phyloP scores from a whole-genome alignment of 2,113 vertebrate species.

The Bombycilla garrulus region DNA sequence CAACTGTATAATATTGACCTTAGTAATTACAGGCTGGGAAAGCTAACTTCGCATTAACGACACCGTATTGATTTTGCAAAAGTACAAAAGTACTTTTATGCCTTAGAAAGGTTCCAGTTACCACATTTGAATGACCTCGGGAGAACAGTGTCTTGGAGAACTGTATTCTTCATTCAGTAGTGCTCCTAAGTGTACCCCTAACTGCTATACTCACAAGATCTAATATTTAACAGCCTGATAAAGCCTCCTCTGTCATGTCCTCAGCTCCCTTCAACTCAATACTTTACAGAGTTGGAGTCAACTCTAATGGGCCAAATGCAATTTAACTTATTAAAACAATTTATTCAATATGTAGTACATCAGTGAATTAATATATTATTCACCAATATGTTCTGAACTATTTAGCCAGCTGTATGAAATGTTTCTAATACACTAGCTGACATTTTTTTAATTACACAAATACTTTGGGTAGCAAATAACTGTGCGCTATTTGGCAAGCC shows the following conservation, averaged over 20 bases:
- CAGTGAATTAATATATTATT: slow-evolving; percentile 59
- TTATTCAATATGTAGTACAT: slow-evolving; percentile 41
- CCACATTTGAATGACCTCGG: not conserved
- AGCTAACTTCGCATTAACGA: not conserved
- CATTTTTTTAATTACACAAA: slow-evolving; percentile 67
- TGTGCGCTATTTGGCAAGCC: slow-evolving; percentile 44
- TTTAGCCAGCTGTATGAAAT: slow-evolving; percentile 57
- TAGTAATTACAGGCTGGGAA: slow-evolving; percentile 20
- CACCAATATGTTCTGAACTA: slow-evolving; percentile 44
- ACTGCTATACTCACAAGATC: not conserved
- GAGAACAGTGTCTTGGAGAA: slow-evolving; percentile 28
- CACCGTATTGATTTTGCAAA: slow-evolving; percentile 33
- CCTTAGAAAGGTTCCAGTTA: slow-evolving; percentile 15
- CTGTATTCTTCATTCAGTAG: slow-evolving; percentile 1
- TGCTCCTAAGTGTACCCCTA: not conserved
- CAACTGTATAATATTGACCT: slow-evolving; percentile 16
- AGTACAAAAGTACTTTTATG: slow-evolving; percentile 42
- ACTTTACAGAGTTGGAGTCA: not conserved
- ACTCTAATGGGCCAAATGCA: slow-evolving; percentile 15
- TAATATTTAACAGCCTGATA: not conserved
- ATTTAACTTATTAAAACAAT: slow-evolving; percentile 57
- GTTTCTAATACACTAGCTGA: slow-evolving; percentile 60
- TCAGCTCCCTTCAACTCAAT: not conserved
- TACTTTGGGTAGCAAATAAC: slow-evolving; percentile 55
- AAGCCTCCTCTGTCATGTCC: not conserved